Conservation (phyloP, 2,888 invertebrate genomes). For the Mimumesa dahlbomi region DNA sequence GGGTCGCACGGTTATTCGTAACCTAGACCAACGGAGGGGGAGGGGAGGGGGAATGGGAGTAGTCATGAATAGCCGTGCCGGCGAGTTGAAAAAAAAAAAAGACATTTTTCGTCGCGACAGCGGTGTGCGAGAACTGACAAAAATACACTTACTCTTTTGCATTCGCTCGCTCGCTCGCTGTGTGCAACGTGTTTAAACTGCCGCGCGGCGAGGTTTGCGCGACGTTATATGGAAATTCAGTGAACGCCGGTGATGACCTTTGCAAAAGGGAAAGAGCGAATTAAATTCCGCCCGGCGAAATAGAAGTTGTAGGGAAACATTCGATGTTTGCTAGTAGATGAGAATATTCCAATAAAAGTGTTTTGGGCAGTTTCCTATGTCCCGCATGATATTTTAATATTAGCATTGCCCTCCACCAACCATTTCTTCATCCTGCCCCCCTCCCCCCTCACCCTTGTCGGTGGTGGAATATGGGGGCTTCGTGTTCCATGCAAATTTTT, state of each 20-base stretch:
- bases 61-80: neutral
- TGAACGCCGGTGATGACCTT: constrained; percentile 16
- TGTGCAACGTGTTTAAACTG: neutral
- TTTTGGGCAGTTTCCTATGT: too few species aligned
- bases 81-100: neutral
- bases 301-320: neutral
- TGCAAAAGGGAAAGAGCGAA: constrained; percentile 24
- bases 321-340: constrained; percentile 1
- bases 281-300: constrained; percentile 29
- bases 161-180: neutral
- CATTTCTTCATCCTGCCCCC: too few species aligned
- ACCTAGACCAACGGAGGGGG: neutral
- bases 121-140: neutral
- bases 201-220: neutral
- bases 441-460: too few species aligned
- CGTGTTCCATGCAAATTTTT: neutral
- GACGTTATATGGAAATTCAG: constrained; percentile 39
- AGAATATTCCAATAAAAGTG: too few species aligned
- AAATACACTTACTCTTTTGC: constrained; percentile 5
- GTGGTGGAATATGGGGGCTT: too few species aligned
- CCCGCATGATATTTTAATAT: too few species aligned
- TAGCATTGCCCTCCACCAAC: too few species aligned
- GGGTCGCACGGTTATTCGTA: neutral
- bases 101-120: neutral
- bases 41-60: neutral